Evolutionary conservation across 2,888 invertebrate species (phyloP).

Genomic region (Caenorhabditis sp.): DNA sequence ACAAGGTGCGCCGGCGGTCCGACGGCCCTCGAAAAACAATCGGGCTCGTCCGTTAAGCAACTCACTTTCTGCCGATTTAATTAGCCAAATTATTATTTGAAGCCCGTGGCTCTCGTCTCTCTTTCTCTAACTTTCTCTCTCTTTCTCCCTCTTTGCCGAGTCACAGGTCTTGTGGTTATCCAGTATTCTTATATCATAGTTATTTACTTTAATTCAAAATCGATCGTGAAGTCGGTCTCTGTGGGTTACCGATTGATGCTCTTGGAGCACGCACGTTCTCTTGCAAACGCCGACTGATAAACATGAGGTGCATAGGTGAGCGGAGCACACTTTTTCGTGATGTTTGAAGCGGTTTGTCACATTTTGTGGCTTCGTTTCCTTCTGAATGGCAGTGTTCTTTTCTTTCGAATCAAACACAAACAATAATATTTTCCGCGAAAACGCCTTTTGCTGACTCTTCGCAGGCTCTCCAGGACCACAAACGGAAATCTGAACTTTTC

Average conservation of each 20-base stretch:
- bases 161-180: too few species aligned
- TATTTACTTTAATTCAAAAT: too few species aligned
- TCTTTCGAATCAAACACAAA: constrained; percentile 3
- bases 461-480: background rate
- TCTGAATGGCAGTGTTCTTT: background rate
- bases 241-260: constrained; percentile 1
- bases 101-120: background rate
- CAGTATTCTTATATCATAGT: too few species aligned
- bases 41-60: background rate
- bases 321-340: too few species aligned
- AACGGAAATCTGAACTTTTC: constrained; percentile 36
- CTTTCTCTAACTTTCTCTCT: background rate
- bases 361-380: too few species aligned
- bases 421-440: constrained; percentile 13
- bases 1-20: background rate
- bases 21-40: constrained; percentile 2
- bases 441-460: constrained; percentile 4
- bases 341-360: background rate
- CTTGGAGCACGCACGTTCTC: constrained; percentile 23
- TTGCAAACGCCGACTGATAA: constrained; percentile 1
- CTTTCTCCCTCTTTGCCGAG: background rate
- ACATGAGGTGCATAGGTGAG: too few species aligned
- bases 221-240: too few species aligned
- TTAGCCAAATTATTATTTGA: constrained; percentile 35
- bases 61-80: constrained; percentile 11